Conservation (phyloP, 2,797 vertebrate species). For the Lerista edwardsae region DNA sequence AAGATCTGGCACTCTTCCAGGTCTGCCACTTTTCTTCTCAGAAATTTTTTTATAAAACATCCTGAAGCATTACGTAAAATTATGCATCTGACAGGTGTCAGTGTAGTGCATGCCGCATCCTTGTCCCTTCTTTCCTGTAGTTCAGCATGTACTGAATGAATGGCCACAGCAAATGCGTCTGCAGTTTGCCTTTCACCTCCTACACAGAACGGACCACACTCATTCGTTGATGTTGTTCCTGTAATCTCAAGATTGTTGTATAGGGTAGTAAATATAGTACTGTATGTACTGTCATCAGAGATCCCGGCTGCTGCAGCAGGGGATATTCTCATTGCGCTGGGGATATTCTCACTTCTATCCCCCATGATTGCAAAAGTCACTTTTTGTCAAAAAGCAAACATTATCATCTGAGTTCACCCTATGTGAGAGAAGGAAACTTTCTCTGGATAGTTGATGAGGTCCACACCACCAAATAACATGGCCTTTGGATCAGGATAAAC, state of each 20-base stretch:
- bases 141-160: neutral
- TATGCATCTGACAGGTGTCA: neutral
- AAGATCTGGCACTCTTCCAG: neutral
- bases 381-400: neutral
- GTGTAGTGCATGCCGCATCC: slow-evolving; percentile 15
- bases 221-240: too few relatives aligned
- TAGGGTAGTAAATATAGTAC: too few relatives aligned
- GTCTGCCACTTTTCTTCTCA: slow-evolving; percentile 24
- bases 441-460: neutral
- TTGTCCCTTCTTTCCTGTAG: neutral
- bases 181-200: neutral
- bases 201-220: too few relatives aligned
- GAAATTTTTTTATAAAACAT: neutral
- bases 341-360: too few relatives aligned
- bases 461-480: neutral
- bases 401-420: neutral
- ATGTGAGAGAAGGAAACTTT: neutral
- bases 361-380: neutral
- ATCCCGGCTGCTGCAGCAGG: too few relatives aligned
- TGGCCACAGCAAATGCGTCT: neutral
- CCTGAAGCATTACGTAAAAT: neutral
- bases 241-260: too few relatives aligned
- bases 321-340: too few relatives aligned
- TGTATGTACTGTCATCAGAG: too few relatives aligned
- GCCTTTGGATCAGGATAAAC: neutral